phyloP scores from a whole-genome alignment of 2,888 invertebrate species.

The Parascotia fuliginaria region DNA sequence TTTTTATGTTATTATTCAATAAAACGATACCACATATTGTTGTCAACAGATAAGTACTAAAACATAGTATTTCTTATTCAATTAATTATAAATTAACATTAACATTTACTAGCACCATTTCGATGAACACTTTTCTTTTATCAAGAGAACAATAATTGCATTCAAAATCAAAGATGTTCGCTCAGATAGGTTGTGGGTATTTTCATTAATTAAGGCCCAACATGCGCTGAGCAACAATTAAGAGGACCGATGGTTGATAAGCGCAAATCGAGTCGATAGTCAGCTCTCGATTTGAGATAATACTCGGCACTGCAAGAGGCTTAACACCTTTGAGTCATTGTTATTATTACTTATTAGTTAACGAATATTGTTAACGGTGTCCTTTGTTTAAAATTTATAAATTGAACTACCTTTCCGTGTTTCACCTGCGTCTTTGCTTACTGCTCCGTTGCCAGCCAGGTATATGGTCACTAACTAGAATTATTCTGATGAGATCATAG shows the following conservation, averaged over 20 bases:
- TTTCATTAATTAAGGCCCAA: constrained; percentile 82
- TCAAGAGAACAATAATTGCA: constrained; percentile 82
- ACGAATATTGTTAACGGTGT: neutral
- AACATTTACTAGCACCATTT: constrained; percentile 41
- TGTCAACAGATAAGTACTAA: too few species aligned
- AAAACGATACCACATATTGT: too few species aligned
- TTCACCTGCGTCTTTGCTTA: too few species aligned
- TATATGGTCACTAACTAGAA: too few species aligned
- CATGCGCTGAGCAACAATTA: constrained; percentile 81
- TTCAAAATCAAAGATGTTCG: constrained; percentile 82
- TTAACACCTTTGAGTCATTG: constrained; percentile 82
- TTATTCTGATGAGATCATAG: too few species aligned
- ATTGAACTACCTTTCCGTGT: too few species aligned
- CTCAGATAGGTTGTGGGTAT: constrained; percentile 73
- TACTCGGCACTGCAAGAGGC: constrained; percentile 56
- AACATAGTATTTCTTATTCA: too few species aligned
- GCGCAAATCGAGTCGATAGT: constrained; percentile 69
- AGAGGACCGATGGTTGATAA: constrained; percentile 80
- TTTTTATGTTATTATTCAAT: too few species aligned
- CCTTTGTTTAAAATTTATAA: too few species aligned
- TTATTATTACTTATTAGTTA: constrained; percentile 49
- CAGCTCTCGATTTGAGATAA: constrained; percentile 62
- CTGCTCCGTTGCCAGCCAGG: too few species aligned
- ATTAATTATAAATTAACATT: constrained; percentile 4
- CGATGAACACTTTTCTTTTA: constrained; percentile 63